Percentiles rank a stretch among this genome's conserved stretches.
These are phyloP conservation scores for Sesia bembeciformis DNA, from an alignment of 2,888 invertebrate species.

Conservation along the genomic window DNA sequence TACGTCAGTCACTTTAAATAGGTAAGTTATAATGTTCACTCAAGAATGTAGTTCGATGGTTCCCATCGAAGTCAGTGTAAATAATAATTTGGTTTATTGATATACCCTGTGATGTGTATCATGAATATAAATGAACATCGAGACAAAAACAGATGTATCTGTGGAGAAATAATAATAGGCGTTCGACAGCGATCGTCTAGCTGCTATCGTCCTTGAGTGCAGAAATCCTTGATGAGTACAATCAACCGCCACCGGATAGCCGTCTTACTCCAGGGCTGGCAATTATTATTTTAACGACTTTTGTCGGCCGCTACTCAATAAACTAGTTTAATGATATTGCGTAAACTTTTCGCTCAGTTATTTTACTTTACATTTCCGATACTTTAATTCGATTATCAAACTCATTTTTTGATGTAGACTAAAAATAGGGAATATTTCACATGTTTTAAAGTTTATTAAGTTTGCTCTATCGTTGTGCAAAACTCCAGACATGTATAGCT, in stretches of 20 bases:
- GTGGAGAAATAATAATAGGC: slow-evolving; percentile 66
- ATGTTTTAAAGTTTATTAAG: too few species aligned
- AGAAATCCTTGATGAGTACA: slow-evolving; percentile 75
- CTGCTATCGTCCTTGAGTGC: slow-evolving; percentile 67
- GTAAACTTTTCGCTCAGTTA: background rate
- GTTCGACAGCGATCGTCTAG: slow-evolving; percentile 63
- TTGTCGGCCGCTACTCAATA: background rate
- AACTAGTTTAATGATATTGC: background rate
- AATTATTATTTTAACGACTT: slow-evolving; percentile 47
- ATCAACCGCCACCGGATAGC: slow-evolving; percentile 72
- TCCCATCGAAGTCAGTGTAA: slow-evolving; percentile 20
- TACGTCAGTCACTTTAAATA: too few species aligned
- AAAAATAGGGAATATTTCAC: too few species aligned
- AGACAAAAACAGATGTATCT: slow-evolving; percentile 65
- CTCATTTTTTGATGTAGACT: too few species aligned
- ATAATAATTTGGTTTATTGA: slow-evolving; percentile 61
- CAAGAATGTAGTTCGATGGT: slow-evolving; percentile 2
- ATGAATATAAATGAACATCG: slow-evolving; percentile 66
- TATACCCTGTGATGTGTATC: slow-evolving; percentile 65
- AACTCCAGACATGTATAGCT: too few species aligned
- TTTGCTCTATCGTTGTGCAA: too few species aligned
- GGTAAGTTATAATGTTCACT: too few species aligned
- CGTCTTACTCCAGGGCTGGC: slow-evolving; percentile 59
- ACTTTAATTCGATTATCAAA: too few species aligned
- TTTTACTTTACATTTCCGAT: background rate